Evolutionary conservation across 2,888 invertebrate species (phyloP).

Genomic region (Tanytarsus gracilentus): DNA sequence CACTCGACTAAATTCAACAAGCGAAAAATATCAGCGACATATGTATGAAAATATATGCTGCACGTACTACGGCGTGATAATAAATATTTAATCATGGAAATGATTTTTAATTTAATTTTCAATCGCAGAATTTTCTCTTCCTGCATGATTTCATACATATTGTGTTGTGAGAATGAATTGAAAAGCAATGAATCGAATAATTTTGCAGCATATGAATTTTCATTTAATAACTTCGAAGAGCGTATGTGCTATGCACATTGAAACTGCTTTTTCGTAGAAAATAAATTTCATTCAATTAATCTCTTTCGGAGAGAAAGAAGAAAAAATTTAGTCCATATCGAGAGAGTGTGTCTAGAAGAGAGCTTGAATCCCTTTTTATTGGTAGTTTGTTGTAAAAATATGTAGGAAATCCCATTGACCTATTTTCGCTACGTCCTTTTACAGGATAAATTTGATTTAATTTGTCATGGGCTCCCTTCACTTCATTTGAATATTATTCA

Average conservation of each 20-base stretch:
- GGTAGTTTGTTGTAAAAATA: too few relatives aligned
- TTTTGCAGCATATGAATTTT: too few relatives aligned
- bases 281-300: constrained; percentile 3
- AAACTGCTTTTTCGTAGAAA: background rate
- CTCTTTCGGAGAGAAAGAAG: background rate
- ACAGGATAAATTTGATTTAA: constrained; percentile 1
- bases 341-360: background rate
- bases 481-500: background rate
- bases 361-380: too few relatives aligned
- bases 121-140: background rate
- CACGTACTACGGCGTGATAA: background rate
- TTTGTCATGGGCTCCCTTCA: background rate
- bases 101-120: constrained; percentile 15
- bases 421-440: background rate
- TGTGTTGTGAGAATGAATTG: too few relatives aligned
- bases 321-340: background rate
- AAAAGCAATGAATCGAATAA: background rate
- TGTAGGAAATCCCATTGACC: constrained; percentile 4
- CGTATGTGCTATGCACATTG: background rate
- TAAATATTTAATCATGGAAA: constrained; percentile 8
- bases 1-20: background rate
- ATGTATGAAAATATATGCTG: background rate
- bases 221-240: too few relatives aligned
- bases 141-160: too few relatives aligned
- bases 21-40: too few relatives aligned